Conservation (phyloP, 2,888 invertebrate species). For the Cheiracanthium punctorium region DNA sequence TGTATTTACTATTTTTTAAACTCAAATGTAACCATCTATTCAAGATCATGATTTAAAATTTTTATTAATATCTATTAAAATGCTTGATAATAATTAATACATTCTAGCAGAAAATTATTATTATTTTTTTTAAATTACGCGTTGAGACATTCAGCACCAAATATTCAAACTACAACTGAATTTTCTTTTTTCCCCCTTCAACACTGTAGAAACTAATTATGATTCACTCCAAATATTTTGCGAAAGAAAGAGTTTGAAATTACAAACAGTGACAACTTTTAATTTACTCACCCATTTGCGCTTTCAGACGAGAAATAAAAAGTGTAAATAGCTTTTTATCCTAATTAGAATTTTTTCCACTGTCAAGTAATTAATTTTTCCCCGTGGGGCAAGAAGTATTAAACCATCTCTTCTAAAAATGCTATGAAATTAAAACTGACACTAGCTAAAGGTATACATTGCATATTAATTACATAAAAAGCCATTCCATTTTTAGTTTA, state of each 20-base stretch:
- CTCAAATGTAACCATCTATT: too few relatives aligned
- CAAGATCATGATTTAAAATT: too few relatives aligned
- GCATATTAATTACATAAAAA: constrained; percentile 51
- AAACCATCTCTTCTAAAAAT: constrained; percentile 30
- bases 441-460: constrained; percentile 36
- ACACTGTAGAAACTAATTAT: constrained; percentile 46
- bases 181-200: background rate
- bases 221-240: constrained; percentile 42
- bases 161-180: too few relatives aligned
- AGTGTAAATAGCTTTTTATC: constrained; percentile 64
- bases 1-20: too few relatives aligned
- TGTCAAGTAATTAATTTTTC: constrained; percentile 56
- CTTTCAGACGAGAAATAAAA: constrained; percentile 52
- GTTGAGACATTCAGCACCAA: too few relatives aligned
- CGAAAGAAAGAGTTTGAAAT: constrained; percentile 53
- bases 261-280: constrained; percentile 57
- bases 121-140: too few relatives aligned
- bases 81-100: too few relatives aligned
- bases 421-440: constrained; percentile 49
- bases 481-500: constrained; percentile 6
- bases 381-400: constrained; percentile 34
- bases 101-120: too few relatives aligned
- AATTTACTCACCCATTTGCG: constrained; percentile 59
- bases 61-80: too few relatives aligned
- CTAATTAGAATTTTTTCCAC: constrained; percentile 58